Conservation (phyloP, 1,140 invertebrate species). For the Hylaeus anthracinus region DNA sequence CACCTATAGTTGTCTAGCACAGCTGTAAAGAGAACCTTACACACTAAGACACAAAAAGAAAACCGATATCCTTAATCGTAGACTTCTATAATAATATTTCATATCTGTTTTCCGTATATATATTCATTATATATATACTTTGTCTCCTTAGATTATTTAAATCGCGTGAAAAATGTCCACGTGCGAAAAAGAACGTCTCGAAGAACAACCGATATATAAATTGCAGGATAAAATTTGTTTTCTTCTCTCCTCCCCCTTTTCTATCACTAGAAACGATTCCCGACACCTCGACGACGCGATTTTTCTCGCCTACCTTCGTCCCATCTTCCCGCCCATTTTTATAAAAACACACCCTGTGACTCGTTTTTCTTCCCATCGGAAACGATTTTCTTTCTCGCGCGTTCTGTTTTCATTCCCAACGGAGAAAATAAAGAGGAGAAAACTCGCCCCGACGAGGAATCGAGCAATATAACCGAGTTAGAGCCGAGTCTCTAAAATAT, state of each 20-base stretch:
- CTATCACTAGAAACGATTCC: constrained; percentile 58
- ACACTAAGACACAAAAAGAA: constrained; percentile 66
- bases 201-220: constrained; percentile 65
- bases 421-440: neutral
- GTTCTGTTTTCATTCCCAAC: neutral
- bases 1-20: constrained; percentile 79
- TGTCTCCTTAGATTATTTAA: constrained; percentile 55
- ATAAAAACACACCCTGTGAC: too few species aligned
- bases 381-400: neutral
- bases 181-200: constrained; percentile 39
- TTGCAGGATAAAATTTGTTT: constrained; percentile 61
- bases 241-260: constrained; percentile 23
- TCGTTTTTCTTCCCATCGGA: neutral
- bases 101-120: constrained; percentile 55
- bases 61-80: constrained; percentile 61
- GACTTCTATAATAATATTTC: constrained; percentile 59
- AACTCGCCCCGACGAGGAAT: neutral
- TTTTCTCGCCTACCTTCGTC: neutral
- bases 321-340: neutral
- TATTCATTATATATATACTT: constrained; percentile 49
- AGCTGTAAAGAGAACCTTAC: constrained; percentile 78
- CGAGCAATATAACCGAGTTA: constrained; percentile 42
- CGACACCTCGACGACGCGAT: constrained; percentile 43
- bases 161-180: constrained; percentile 39
- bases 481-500: constrained; percentile 46